A percentile compares a stretch with the other conserved stretches of the same genome.
Conservation (phyloP, 2,113 vertebrate genomes). For the Rhizomys pruinosus region DNA sequence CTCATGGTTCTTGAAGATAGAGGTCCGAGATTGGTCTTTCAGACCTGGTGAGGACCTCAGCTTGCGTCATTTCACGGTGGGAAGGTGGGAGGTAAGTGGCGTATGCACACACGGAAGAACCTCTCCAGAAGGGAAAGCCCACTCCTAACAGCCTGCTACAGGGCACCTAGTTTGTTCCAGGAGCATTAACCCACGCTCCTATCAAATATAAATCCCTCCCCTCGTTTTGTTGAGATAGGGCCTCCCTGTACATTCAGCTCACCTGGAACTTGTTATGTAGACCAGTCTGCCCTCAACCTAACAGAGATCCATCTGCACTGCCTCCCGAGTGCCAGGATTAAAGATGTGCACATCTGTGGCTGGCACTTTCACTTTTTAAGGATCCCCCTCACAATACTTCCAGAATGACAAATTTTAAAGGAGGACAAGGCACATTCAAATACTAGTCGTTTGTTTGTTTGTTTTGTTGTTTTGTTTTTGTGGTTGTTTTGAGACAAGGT, state of each 20-base stretch:
- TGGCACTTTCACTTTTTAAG: not conserved
- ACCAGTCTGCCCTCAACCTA: too few relatives aligned
- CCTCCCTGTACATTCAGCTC: too few relatives aligned
- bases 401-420: not conserved
- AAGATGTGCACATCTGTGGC: too few relatives aligned
- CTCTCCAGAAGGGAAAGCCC: not conserved
- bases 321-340: too few relatives aligned
- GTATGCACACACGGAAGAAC: not conserved
- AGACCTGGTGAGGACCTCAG: not conserved
- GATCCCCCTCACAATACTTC: not conserved
- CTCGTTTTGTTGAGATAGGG: too few relatives aligned
- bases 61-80: accelerated
- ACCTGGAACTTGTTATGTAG: too few relatives aligned
- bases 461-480: too few relatives aligned
- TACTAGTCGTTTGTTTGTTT: accelerated
- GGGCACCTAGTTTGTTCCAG: not conserved
- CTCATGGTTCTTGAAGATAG: not conserved
- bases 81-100: not conserved
- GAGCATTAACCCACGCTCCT: not conserved
- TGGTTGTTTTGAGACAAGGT: too few relatives aligned
- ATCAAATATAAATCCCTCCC: not conserved
- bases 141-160: not conserved
- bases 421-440: not conserved
- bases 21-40: accelerated
- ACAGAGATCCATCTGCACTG: too few relatives aligned